Evolutionary conservation across 2,888 invertebrate species (phyloP), one percentile per base, ranked within the genome.

Genomic region (Drosophila nigritarsus): DNA sequence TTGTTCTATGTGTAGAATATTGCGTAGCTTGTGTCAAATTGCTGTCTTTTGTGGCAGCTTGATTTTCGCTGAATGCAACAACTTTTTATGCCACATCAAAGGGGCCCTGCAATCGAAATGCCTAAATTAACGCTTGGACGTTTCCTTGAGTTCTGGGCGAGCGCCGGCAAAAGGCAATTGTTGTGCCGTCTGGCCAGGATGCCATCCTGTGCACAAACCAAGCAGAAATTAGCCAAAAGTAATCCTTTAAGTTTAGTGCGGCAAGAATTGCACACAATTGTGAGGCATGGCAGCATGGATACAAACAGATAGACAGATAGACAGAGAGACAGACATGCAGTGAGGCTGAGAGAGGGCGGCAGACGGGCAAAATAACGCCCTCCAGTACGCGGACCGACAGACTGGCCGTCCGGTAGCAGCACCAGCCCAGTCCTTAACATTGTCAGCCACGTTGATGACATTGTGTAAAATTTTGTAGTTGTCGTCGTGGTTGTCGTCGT

Each of bases 191-290:
- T 54, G 58, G 32, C 24, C 38, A 24, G 48, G 32, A 27, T 51
- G 58, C 20, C 45, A 54, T 38, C 53, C 59, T 62, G 30, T 58
- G 30, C 50, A 54, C 67, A 60, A 62, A 60, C 66, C 73, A 63
- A 58, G 74, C 83, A 77, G 62, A 87, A 87, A 87, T 87, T 87
- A 87, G 87, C 87, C 77, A 69, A 83, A 86, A 87, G 83, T 87
- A 87, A 87, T 87, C 87, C 87, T 86, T 87, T 87, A 87, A 87
- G 87, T 86, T 84, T 82, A 69, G 74, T 78, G 71, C 85, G 72
- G 70, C 85, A 79, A 77, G 76, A 83, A 79, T 86, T 85, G 86
- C 87, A 75, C 77, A 81, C 82, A 86, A 86, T 86, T 81, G 87
- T 68, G 55, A 68, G 80, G 64, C 67, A 40, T 34, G 72, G 30